Evolutionary conservation across 1,140 invertebrate genomes (phyloP), one percentile per base, ranked within the genome.

Genomic region (Pseudomyrmex flavicornis): DNA sequence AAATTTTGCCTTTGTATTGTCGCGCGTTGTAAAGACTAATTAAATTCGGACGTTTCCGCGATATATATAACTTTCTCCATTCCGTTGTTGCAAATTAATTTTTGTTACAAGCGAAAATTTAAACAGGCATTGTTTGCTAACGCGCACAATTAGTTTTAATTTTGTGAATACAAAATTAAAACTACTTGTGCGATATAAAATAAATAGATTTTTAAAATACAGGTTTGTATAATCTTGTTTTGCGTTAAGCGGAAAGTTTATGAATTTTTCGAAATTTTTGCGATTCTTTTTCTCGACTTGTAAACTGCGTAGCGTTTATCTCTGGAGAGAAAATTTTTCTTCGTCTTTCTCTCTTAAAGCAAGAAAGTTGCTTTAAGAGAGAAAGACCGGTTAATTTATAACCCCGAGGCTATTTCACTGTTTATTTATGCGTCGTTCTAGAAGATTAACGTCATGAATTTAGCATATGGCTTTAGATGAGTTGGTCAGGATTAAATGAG

Each of bases 391-490:
- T 77, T 77, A 46, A 56, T 46, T 79, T 15, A 7, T 54, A 20
- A 7, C 44, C 2, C 17, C n/a, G 52, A 4, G n/a, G 22, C 8
- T 15, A 22, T 9, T 69, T 26, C 0, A 2, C 63, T 79, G 54
- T 70, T 79, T 70, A 69, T 58, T 79, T 48, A 59, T 15, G 63
- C 52, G 50, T 59, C 35, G 13, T 79, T 46, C 15, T 2, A 26
- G 15, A 70, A 58, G 52, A 79, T 66, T 66, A 77, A 13, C 3
- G 74, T 70, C 35, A 13, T 17, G 59, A 62, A 74, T 74, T 82
- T 82, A 22, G 52, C 50, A 10, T 68, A 58, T 79, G 66, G 46
- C 22, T 50, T 76, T 44, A 63, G 50, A 56, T 17, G 54, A 69
- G 12, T 17, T 63, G 76, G 13, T 35, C 10, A 35, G 26, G 46